phyloP scores from a whole-genome alignment of 2,888 invertebrate species.

The Poecilus cupreus region DNA sequence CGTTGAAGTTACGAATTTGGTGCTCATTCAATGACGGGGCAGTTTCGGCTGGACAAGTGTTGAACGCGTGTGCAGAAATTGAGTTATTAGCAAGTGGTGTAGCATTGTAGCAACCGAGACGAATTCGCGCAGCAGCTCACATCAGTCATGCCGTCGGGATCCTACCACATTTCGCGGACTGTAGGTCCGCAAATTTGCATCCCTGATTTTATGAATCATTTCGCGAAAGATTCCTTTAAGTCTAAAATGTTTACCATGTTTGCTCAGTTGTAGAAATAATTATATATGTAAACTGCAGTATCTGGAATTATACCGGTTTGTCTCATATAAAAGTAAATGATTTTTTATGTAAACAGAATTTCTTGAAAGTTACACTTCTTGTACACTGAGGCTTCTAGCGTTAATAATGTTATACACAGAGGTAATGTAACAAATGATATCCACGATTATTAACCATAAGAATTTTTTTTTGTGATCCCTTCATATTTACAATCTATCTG shows the following conservation, averaged over 20 bases:
- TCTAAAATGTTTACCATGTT: too few relatives aligned
- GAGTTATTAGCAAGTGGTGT: constrained; percentile 40
- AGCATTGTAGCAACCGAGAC: constrained; percentile 24
- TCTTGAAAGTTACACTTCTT: not conserved
- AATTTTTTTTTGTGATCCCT: too few relatives aligned
- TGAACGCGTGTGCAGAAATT: not conserved
- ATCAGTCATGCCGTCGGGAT: constrained; percentile 42
- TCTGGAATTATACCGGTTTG: not conserved
- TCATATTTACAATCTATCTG: too few relatives aligned
- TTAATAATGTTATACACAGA: not conserved
- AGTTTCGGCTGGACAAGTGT: too few relatives aligned
- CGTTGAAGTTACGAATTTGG: too few relatives aligned
- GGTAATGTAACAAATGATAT: too few relatives aligned
- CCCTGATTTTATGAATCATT: too few relatives aligned
- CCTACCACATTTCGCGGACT: constrained; percentile 26
- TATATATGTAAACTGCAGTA: not conserved
- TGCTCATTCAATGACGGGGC: too few relatives aligned
- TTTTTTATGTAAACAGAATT: not conserved
- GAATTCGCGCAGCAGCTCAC: constrained; percentile 36
- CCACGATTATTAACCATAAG: too few relatives aligned
- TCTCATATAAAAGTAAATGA: not conserved
- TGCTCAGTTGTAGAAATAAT: not conserved
- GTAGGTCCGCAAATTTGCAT: not conserved
- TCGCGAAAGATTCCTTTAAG: too few relatives aligned
- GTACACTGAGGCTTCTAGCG: not conserved